Evolutionary conservation across 1,140 invertebrate genomes (phyloP).

Genomic region (Stegodyphus dumicola): DNA sequence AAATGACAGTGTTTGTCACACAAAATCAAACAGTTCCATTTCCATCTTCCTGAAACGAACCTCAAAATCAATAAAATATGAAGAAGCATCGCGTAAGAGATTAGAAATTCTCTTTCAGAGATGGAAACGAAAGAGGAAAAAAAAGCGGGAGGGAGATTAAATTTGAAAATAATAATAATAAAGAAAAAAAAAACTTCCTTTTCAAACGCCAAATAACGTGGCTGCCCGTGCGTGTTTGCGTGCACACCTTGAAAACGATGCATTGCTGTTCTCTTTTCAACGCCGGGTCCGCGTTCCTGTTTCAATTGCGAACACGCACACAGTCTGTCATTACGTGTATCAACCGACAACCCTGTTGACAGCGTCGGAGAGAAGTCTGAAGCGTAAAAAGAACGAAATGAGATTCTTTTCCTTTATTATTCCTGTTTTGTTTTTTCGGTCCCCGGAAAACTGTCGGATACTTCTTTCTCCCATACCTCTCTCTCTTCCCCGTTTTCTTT

Average conservation of each 20-base stretch:
- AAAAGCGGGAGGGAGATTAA: no score
- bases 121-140: no score
- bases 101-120: no score
- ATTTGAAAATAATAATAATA: no score
- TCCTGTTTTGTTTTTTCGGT: not conserved
- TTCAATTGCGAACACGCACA: constrained; percentile 23
- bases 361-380: not conserved
- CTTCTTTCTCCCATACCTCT: not conserved
- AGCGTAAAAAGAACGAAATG: constrained; percentile 36
- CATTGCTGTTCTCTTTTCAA: constrained; percentile 1
- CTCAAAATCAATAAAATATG: no score
- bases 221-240: not conserved
- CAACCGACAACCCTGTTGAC: constrained; percentile 1
- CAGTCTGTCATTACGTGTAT: not conserved
- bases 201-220: not conserved
- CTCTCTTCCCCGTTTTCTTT: not conserved
- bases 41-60: no score
- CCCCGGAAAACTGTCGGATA: constrained; percentile 12
- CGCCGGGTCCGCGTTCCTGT: not conserved
- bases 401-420: constrained; percentile 23
- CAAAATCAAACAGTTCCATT: no score
- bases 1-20: no score
- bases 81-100: no score
- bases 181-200: not conserved
- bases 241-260: not conserved